Base-by-base conservation (phyloP, 2,797 vertebrate genomes). In the Poecile montanus region DNA sequence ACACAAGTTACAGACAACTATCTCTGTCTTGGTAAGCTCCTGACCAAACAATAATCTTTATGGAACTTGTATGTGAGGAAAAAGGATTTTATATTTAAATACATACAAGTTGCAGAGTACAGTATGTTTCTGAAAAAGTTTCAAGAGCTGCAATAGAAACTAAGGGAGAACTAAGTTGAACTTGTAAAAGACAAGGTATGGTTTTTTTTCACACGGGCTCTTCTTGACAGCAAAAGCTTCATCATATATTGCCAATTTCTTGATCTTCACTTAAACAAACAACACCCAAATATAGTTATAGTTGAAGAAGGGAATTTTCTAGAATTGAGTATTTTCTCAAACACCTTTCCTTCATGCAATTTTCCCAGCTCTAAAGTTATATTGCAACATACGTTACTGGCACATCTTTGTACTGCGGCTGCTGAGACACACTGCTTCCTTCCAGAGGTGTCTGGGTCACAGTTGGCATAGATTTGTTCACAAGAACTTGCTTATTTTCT, bases 381-480 rank as follows among this genome's bases (percentile, higher is more conserved):
- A 21, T 54, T 26, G 54, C 56, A 60, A 98, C 99, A 91, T 98
- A 99, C 99, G 98, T 98, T 97, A 99, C 95, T 91, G 99, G 99
- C 79, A 99, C 99, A 5, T 99, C 99, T 97, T 98, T 99, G 97
- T 99, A 99, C 96, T 99, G 99, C 0, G 99, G 99, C 92, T 99
- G 99, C 88, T 99, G 98, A 57, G 98, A 98, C 95, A 98, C 98
- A 56, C 97, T 98, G 85, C 98, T 99, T 97, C 99, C 99, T 98
- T 99, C 99, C 98, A 99, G 97, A 96, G 99, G 99, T 1, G 98
- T 99, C 97, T 99, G 99, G 36, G 99, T 99, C 95, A 99, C 98
- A 13, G 99, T 99, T 80, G 99, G 99, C 99, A 99, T 99, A 15
- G 99, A 99, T 91, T 99, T 99, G 94, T 99, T 99, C 78, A 99